These are phyloP conservation scores for Tryphoninae sp. DNA, from an alignment of 2,888 invertebrate genomes.

Conservation along the genomic window DNA sequence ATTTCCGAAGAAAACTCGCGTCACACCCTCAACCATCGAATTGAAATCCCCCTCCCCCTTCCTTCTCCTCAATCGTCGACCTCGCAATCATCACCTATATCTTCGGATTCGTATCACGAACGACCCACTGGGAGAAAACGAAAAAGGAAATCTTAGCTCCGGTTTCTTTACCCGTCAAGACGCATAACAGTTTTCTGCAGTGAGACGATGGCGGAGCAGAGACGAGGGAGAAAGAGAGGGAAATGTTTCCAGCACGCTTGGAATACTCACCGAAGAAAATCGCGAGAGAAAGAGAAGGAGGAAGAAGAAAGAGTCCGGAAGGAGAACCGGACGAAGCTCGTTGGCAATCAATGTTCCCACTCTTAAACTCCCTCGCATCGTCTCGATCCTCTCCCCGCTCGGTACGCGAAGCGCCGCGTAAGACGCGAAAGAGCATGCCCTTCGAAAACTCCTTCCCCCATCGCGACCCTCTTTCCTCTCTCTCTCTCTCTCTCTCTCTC, in stretches of 20 bases:
- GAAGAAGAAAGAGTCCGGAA: slow-evolving; percentile 54
- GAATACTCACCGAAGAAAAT: slow-evolving; percentile 35
- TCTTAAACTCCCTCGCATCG: slow-evolving; percentile 67
- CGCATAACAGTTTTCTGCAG: slow-evolving; percentile 29
- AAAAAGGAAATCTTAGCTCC: slow-evolving; percentile 41
- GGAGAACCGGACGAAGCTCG: slow-evolving; percentile 69
- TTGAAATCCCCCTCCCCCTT: not conserved
- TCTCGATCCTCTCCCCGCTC: slow-evolving; percentile 37
- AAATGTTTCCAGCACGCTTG: slow-evolving; percentile 41
- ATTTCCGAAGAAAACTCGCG: slow-evolving; percentile 19
- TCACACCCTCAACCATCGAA: slow-evolving; percentile 27
- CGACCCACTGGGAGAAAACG: slow-evolving; percentile 32
- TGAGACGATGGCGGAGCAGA: slow-evolving; percentile 65
- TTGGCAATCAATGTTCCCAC: slow-evolving; percentile 80
- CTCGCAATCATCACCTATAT: slow-evolving; percentile 28
- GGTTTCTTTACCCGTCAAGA: slow-evolving; percentile 35
- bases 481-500: slow-evolving; percentile 25
- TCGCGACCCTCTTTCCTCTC: slow-evolving; percentile 30
- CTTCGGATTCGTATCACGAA: slow-evolving; percentile 50
- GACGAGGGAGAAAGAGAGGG: slow-evolving; percentile 62
- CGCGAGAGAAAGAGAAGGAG: not conserved
- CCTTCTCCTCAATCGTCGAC: not conserved
- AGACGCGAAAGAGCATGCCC: slow-evolving; percentile 26
- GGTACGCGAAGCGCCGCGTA: slow-evolving; percentile 37
- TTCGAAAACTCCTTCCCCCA: slow-evolving; percentile 9